These are phyloP conservation scores for Ypsolopha sequella DNA, from an alignment of 2,888 invertebrate species.

Conservation along the genomic window DNA sequence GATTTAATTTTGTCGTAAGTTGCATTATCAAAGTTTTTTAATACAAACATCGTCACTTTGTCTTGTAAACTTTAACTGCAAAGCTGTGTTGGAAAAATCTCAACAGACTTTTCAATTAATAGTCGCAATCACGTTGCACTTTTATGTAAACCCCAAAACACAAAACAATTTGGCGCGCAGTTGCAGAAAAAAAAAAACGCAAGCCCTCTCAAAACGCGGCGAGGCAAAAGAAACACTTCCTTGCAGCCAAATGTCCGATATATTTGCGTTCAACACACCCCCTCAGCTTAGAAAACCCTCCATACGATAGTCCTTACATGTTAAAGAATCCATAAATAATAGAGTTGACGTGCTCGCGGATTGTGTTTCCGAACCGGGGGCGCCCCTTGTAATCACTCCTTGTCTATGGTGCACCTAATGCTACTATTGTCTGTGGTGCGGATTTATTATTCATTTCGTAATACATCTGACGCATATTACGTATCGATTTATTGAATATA, in stretches of 20 bases:
- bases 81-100: too few relatives aligned
- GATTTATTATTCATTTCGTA: conserved; percentile 67
- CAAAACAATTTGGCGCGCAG: conserved; percentile 3
- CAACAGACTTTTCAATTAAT: too few relatives aligned
- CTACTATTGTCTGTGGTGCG: conserved; percentile 59
- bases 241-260: conserved; percentile 59
- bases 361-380: conserved; percentile 44
- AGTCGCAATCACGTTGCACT: too few relatives aligned
- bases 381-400: conserved; percentile 35
- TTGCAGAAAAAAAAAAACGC: conserved; percentile 20
- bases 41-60: too few relatives aligned
- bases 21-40: too few relatives aligned
- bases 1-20: too few relatives aligned
- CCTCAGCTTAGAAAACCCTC: conserved; percentile 14
- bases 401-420: conserved; percentile 61
- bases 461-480: conserved; percentile 41
- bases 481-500: conserved; percentile 32
- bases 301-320: conserved; percentile 59
- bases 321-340: conserved; percentile 72
- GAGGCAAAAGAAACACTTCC: conserved; percentile 60
- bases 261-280: conserved; percentile 29
- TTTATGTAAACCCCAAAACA: not conserved
- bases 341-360: conserved; percentile 63
- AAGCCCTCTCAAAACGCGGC: conserved; percentile 35
- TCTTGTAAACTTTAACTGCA: too few relatives aligned